Base-by-base conservation (phyloP, 2,888 invertebrate species). In the Diloba caeruleocephala region DNA sequence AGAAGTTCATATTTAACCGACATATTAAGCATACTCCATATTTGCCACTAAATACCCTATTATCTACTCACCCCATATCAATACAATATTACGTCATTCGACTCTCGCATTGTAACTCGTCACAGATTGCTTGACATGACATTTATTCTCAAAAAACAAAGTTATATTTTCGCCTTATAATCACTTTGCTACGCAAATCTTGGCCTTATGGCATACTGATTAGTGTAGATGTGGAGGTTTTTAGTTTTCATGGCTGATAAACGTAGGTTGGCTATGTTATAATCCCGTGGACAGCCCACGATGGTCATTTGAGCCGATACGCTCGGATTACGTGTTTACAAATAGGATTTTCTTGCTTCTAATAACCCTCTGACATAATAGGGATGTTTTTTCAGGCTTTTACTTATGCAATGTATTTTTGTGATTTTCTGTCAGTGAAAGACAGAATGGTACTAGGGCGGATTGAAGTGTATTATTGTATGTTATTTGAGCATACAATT, bases 221-320 rank as follows among this genome's bases (percentile, higher is more conserved):
- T 8, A 0, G 3, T 8, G 6, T 9, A 34, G 17, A 10, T 12
- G 7, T 8, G 1, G 5, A 1, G 14, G 17, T 19, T 9, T 12
- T 36, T 46, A 3, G 1, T 10, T 19, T 44, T 45, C 19, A 7
- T 1, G 6, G 5, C 0, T 12, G 8, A 19, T 39, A 2, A 0
- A 2, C 8, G 10, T 39, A 23, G 25, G 34, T 56, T 60, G 41
- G 55, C 50, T 5, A 7, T 13, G 12, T 12, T 41, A 28, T 41
- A 53, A 55, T 14, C 49, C 36, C 29, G 50, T 66, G 67, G 68
- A 75, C 52, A 56, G 38, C 29, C 52, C 41, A 57, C 71, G 81
- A 74, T 78, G 82, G 84, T 80, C 81, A 88, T 84, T 79, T 73
- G 81, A 87, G 77, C 73, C 78, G 60, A 59, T 67, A 62, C 60